phyloP scores from a whole-genome alignment of 2,113 vertebrate species.

The Colius striatus region DNA sequence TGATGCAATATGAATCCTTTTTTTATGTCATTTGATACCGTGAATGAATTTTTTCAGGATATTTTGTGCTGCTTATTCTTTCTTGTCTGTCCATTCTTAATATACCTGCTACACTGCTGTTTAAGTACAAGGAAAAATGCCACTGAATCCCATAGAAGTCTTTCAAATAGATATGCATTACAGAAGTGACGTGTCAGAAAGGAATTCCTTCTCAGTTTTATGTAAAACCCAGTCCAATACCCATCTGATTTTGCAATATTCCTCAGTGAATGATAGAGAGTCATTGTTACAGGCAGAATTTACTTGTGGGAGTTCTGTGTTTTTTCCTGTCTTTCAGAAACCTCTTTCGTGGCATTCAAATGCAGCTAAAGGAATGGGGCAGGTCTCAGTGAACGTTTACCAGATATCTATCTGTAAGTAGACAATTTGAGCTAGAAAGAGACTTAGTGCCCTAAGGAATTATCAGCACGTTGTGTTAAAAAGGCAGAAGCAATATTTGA shows the following conservation, averaged over 20 bases:
- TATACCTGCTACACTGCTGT: not conserved
- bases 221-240: not conserved
- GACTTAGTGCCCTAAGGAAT: not conserved
- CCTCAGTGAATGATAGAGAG: not conserved
- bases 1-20: not conserved
- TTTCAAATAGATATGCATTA: not conserved
- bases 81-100: not conserved
- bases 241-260: not conserved
- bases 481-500: not conserved
- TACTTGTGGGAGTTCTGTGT: not conserved
- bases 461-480: not conserved
- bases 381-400: not conserved
- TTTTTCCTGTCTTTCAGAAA: not conserved
- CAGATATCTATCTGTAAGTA: not conserved
- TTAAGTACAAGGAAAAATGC: not conserved
- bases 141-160: not conserved
- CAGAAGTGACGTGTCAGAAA: not conserved
- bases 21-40: not conserved
- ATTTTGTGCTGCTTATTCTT: not conserved
- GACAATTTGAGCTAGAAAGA: not conserved
- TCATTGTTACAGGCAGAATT: not conserved
- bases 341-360: not conserved
- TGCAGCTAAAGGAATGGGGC: not conserved
- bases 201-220: not conserved
- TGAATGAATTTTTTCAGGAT: not conserved